Conservation (phyloP, 2,797 vertebrate genomes). For the Danio jaintianensis region DNA sequence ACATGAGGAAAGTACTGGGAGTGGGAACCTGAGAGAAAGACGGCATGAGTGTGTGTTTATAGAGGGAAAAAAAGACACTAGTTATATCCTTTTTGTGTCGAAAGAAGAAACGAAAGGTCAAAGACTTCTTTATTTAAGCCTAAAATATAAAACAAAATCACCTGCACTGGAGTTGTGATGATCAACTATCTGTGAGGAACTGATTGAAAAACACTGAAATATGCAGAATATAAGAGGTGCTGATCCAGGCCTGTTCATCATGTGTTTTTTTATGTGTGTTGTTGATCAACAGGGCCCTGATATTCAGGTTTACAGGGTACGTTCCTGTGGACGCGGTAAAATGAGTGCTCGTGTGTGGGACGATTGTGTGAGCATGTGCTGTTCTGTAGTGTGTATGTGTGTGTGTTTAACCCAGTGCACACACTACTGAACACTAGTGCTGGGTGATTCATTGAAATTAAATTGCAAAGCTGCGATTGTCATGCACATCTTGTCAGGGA, state of each 20-base stretch:
- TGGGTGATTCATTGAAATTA: too few species aligned
- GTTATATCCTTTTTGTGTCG: too few species aligned
- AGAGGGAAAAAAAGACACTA: neutral
- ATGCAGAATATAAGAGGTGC: constrained; percentile 16
- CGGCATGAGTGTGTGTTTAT: neutral
- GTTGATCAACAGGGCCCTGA: constrained; percentile 62
- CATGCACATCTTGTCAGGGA: too few species aligned
- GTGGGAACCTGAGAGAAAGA: constrained; percentile 67
- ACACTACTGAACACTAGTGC: constrained; percentile 28
- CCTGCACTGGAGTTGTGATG: neutral
- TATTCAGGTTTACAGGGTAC: constrained; percentile 53
- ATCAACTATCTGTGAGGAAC: neutral
- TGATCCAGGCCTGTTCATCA: constrained; percentile 9
- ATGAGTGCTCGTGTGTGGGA: constrained; percentile 32
- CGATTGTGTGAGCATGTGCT: constrained; percentile 36
- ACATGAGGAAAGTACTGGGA: constrained; percentile 90
- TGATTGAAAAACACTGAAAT: neutral
- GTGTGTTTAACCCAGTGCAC: constrained; percentile 8
- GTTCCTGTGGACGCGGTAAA: constrained; percentile 47
- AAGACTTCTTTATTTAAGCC: constrained; percentile 16
- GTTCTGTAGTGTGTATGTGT: constrained; percentile 27
- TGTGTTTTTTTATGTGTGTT: constrained; percentile 46
- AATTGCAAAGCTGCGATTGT: too few species aligned
- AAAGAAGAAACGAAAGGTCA: neutral
- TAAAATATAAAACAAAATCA: neutral